Percentiles rank a stretch among this genome's conserved stretches.
Evolutionary conservation across 2,888 invertebrate species (phyloP).

Genomic region (Scaptomyza reducta): DNA sequence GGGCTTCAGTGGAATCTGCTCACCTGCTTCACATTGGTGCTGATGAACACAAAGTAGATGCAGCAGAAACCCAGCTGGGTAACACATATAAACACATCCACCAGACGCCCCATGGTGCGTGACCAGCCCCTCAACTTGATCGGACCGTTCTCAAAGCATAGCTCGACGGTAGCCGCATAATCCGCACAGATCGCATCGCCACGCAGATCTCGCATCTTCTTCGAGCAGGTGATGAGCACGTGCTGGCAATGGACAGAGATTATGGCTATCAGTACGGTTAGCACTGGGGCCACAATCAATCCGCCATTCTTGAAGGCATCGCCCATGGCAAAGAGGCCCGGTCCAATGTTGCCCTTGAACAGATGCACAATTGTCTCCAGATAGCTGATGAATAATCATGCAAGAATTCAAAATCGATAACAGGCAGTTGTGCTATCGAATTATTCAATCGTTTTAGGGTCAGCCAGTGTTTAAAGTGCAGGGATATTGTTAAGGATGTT

Average conservation of each 20-base stretch:
- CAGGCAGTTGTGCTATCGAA: neutral
- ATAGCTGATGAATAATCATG: slow-evolving; percentile 86
- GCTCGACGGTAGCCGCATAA: slow-evolving; percentile 92
- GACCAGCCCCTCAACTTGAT: slow-evolving; percentile 87
- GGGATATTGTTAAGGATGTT: no score
- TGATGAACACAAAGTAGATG: slow-evolving; percentile 97
- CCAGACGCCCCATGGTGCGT: slow-evolving; percentile 87
- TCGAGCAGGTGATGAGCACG: slow-evolving; percentile 91
- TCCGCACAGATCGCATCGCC: slow-evolving; percentile 87
- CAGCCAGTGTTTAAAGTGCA: no score
- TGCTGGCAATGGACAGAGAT: slow-evolving; percentile 97
- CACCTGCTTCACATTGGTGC: slow-evolving; percentile 92
- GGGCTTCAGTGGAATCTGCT: slow-evolving; percentile 27
- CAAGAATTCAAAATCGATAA: slow-evolving; percentile 3
- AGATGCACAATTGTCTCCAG: slow-evolving; percentile 95
- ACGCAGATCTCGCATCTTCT: slow-evolving; percentile 87
- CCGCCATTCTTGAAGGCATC: slow-evolving; percentile 97
- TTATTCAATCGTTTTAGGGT: neutral
- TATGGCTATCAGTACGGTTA: slow-evolving; percentile 91
- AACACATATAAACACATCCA: slow-evolving; percentile 94
- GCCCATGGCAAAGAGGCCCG: slow-evolving; percentile 98
- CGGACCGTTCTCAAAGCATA: slow-evolving; percentile 92
- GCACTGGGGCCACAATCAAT: slow-evolving; percentile 90
- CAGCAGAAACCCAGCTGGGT: slow-evolving; percentile 99
- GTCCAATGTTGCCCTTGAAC: slow-evolving; percentile 97